A percentile compares a stretch with the other conserved stretches of the same genome.
phyloP scores from a whole-genome alignment of 2,797 vertebrate species.

The Heteromormyrus szaboi region DNA sequence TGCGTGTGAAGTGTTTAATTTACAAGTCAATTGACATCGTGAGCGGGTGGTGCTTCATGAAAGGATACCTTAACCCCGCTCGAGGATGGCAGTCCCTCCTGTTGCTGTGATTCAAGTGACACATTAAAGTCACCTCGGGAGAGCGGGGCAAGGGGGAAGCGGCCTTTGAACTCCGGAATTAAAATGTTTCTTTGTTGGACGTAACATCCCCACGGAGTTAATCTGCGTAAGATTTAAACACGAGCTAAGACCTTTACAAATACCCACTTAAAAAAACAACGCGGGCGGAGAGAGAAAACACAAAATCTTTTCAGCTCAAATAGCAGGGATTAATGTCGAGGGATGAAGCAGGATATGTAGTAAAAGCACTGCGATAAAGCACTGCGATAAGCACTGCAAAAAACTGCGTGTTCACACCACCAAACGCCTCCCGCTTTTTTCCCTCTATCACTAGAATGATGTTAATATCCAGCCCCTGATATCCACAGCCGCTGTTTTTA shows the following conservation, averaged over 20 bases:
- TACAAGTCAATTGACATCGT: constrained; percentile 2
- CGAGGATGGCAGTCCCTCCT: background rate
- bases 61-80: background rate
- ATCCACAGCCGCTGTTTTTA: background rate
- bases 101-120: background rate
- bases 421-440: background rate
- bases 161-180: background rate
- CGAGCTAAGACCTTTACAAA: background rate
- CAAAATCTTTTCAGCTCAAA: constrained; percentile 4
- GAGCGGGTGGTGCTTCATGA: background rate
- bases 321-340: background rate
- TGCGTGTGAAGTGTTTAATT: background rate
- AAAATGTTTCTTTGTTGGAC: background rate
- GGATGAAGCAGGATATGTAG: background rate
- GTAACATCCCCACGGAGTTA: background rate
- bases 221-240: constrained; percentile 2
- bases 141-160: background rate
- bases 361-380: background rate
- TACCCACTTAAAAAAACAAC: constrained; percentile 9
- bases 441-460: background rate
- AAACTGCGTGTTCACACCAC: background rate
- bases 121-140: background rate
- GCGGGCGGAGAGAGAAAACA: background rate
- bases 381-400: background rate
- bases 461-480: background rate